A percentile compares a stretch with the other conserved stretches of the same genome.
These are phyloP conservation scores for Hirundo rustica DNA, from an alignment of 2,797 vertebrate genomes.

Conservation along the genomic window DNA sequence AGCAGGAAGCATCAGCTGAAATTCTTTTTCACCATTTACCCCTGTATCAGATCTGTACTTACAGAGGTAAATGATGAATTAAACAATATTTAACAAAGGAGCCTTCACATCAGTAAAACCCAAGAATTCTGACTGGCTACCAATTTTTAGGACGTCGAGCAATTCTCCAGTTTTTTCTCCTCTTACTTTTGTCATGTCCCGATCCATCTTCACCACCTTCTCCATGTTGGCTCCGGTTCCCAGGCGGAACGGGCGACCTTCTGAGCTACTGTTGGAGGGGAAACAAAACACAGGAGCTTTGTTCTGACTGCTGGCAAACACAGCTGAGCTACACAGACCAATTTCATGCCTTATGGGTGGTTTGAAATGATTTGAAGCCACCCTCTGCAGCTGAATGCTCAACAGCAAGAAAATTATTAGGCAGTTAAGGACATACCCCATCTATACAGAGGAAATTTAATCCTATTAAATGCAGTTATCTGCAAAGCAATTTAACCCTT, in stretches of 20 bases:
- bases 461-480: neutral
- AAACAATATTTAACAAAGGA: neutral
- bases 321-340: neutral
- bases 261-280: constrained; percentile 87
- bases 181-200: constrained; percentile 97
- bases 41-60: neutral
- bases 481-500: neutral
- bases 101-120: neutral
- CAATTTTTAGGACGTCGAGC: accelerated
- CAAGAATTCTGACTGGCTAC: neutral
- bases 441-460: neutral
- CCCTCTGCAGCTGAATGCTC: neutral
- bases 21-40: neutral
- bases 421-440: neutral
- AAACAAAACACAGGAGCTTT: neutral
- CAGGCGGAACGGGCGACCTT: constrained; percentile 95
- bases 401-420: neutral
- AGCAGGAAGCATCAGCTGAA: neutral
- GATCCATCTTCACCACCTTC: constrained; percentile 99
- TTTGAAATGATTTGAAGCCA: neutral
- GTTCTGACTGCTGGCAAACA: neutral
- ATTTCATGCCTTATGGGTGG: accelerated
- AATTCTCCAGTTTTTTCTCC: neutral
- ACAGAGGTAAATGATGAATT: neutral
- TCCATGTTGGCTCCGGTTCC: constrained; percentile 99